Evolutionary conservation across 23 tunicate species (phyloP), one percentile per base, ranked within the genome.

Genomic region (Diplosoma virens): DNA sequence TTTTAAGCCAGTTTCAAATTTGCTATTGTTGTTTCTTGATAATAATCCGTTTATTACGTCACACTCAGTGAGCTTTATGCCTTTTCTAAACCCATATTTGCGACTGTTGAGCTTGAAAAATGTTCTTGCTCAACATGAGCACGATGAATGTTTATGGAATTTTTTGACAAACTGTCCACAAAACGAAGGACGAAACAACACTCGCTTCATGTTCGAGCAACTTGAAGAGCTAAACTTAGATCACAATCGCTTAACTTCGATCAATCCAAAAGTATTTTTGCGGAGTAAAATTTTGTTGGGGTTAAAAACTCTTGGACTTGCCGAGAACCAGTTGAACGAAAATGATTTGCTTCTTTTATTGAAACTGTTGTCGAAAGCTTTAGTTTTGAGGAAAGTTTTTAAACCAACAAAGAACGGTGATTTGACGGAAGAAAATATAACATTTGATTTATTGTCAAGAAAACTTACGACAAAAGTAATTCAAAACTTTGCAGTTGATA

Each of bases 101-200:
- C n/a, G 21, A 25, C 1, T 23, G n/a, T 41, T 78, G 9, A 78
- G 74, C 74, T 45, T 78, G 59, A 30, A 41, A 78, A 78, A 36
- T 5, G 74, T 67, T 11, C 5, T 67, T 18, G 24, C 64, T 20
- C 24, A 14, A 56, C 16, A 56, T 6, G 20, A 14, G 6, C 74
- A 50, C 24, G 3, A 9, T 35, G 26, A 5, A 3, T 5, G 2
- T 3, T 34, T 14, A 16, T 22, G 30, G 30, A 22, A 35, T 16
- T 36, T 67, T 7, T 17, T 67, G 3, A 4, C 14, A 29, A 25
- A 67, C 3, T 25, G 3, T 36, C 23, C 11, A 9, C 36, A 34
- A 5, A 22, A 35, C 7, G 69, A 26, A 26, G 6, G n/a, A 26
- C 11, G 35, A 3, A 26, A 3, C 6, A 35, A 61, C 34, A 26